These are phyloP conservation scores for Polydrusus pterygomalis DNA, from an alignment of 2,888 invertebrate genomes.

Conservation along the genomic window DNA sequence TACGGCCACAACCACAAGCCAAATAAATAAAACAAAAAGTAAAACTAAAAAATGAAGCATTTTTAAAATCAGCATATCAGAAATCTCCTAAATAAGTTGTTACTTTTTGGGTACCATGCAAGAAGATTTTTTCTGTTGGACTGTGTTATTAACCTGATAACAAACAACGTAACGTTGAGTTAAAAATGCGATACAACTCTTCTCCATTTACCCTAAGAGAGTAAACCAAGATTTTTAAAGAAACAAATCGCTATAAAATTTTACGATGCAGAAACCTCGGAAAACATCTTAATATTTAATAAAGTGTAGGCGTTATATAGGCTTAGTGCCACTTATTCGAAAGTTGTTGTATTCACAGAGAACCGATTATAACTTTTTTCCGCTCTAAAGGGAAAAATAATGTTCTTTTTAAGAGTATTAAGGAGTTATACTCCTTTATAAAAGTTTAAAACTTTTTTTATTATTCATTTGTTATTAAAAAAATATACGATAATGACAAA, in stretches of 20 bases:
- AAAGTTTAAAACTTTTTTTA: too few species aligned
- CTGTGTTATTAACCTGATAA: too few species aligned
- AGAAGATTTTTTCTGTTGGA: too few species aligned
- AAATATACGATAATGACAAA: too few species aligned
- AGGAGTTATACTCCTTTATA: background rate
- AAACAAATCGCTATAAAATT: constrained; percentile 8
- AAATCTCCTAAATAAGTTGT: too few species aligned
- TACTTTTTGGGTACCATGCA: too few species aligned
- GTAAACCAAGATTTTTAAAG: background rate
- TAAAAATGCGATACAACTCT: background rate
- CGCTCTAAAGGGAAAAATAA: constrained; percentile 3
- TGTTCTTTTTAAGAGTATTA: background rate
- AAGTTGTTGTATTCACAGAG: background rate
- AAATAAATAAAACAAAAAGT: too few species aligned
- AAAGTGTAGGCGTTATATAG: background rate
- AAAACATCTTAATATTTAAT: constrained; percentile 3
- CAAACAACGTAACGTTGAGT: too few species aligned
- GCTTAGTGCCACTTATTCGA: constrained; percentile 6
- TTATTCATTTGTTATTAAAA: background rate
- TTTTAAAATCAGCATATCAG: too few species aligned
- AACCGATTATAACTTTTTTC: background rate
- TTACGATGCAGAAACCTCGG: background rate
- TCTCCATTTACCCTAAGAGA: background rate
- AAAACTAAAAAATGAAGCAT: too few species aligned
- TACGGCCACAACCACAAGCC: too few species aligned